Evolutionary conservation across 2,113 vertebrate species (phyloP).

Genomic region (Zingel zingel): DNA sequence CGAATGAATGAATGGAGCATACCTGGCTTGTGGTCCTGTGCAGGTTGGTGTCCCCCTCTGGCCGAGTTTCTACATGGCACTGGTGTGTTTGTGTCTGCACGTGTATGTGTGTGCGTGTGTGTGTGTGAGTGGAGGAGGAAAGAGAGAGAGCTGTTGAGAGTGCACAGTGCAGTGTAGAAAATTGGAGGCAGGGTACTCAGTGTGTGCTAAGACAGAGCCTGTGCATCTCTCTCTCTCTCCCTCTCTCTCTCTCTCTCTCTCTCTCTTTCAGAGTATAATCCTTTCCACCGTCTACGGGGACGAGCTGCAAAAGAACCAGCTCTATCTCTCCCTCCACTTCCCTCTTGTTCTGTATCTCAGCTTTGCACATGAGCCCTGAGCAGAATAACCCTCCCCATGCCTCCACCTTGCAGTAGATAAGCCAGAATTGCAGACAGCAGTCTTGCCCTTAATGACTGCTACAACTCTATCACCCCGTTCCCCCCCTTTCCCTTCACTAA

Average conservation of each 20-base stretch:
- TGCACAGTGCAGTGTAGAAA: conserved; percentile 71
- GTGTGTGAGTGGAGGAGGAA: conserved; percentile 21
- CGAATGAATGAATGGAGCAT: conserved; percentile 49
- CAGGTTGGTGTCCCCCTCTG: conserved; percentile 61
- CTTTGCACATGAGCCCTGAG: conserved; percentile 76
- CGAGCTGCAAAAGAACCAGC: conserved; percentile 77
- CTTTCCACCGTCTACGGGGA: conserved; percentile 76
- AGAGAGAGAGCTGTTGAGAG: conserved; percentile 57
- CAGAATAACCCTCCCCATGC: conserved; percentile 61
- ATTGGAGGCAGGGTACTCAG: conserved; percentile 71
- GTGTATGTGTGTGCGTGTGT: conserved; percentile 41
- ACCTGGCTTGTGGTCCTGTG: conserved; percentile 76
- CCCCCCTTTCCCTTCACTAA: not conserved
- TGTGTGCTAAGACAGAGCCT: conserved; percentile 69
- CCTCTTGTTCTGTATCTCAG: conserved; percentile 74
- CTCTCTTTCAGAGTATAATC: conserved; percentile 72
- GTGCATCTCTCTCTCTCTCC: conserved; percentile 37
- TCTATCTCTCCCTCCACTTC: conserved; percentile 69
- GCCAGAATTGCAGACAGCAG: conserved; percentile 60
- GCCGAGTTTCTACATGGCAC: conserved; percentile 71
- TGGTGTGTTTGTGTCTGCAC: conserved; percentile 49
- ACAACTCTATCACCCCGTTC: conserved; percentile 49
- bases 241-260: conserved; percentile 23
- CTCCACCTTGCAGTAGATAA: conserved; percentile 73
- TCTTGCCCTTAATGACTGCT: conserved; percentile 60